These are phyloP conservation scores for Octodon degus DNA, from an alignment of 2,113 vertebrate species.

Conservation along the genomic window DNA sequence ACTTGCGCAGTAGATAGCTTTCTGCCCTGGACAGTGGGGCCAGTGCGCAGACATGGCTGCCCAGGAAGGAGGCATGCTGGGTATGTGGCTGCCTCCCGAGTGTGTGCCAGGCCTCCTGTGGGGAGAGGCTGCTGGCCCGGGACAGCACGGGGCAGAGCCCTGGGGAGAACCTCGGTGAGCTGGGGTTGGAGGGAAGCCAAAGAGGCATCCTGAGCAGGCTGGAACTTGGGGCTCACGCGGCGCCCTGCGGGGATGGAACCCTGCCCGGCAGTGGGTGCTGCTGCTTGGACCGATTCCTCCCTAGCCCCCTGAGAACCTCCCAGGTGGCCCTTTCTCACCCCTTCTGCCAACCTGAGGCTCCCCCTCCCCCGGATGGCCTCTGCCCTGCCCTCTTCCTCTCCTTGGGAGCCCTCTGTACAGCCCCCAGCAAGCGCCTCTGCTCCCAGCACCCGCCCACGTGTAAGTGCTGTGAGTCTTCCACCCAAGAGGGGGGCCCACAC, in stretches of 20 bases:
- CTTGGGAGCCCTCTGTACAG: not conserved
- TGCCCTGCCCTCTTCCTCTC: not conserved
- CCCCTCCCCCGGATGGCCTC: not conserved
- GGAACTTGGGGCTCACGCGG: too few relatives aligned
- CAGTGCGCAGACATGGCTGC: not conserved
- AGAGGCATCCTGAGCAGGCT: rapidly evolving
- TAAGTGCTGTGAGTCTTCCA: not conserved
- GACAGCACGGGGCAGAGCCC: not conserved
- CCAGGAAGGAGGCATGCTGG: not conserved
- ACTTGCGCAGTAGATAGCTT: not conserved
- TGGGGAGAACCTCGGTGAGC: not conserved
- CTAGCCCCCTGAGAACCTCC: not conserved
- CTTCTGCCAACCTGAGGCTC: not conserved
- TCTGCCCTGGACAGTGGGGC: not conserved
- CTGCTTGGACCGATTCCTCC: not conserved
- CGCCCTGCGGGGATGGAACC: not conserved
- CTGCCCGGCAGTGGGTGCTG: not conserved
- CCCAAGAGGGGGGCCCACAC: not conserved
- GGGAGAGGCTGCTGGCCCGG: not conserved
- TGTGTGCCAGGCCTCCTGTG: not conserved
- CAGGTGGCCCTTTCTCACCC: not conserved
- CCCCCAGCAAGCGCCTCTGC: not conserved
- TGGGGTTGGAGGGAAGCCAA: not conserved
- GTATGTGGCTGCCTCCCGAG: not conserved
- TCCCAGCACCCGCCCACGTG: too few relatives aligned